Conservation (phyloP, 1,140 invertebrate species). For the Mya arenaria region DNA sequence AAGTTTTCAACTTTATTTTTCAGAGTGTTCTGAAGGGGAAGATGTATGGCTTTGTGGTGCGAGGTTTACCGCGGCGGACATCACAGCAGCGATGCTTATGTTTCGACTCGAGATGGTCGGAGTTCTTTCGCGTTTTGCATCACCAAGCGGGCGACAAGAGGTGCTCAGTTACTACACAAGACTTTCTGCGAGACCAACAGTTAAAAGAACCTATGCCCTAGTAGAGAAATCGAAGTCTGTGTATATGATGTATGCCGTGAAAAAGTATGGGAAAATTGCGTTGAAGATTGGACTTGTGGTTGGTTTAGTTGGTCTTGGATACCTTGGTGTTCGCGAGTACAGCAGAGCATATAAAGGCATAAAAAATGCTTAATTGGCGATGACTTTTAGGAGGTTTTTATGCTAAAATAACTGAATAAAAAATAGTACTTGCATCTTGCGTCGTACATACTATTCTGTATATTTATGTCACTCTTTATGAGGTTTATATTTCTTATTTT, state of each 20-base stretch:
- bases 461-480: no score
- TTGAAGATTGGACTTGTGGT: background rate
- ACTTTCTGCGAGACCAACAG: background rate
- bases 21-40: background rate
- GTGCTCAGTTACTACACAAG: conserved; percentile 16
- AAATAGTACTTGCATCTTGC: no score
- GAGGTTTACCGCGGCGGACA: conserved; percentile 12
- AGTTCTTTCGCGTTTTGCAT: background rate
- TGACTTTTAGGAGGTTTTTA: no score
- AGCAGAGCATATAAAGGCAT: conserved; percentile 11
- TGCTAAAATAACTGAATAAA: no score
- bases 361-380: no score
- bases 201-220: background rate
- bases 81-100: conserved; percentile 9
- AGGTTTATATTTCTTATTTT: no score
- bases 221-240: background rate
- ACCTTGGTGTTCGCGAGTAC: background rate
- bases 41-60: background rate
- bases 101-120: background rate
- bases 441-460: no score
- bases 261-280: background rate
- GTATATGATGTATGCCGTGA: background rate
- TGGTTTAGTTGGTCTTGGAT: background rate
- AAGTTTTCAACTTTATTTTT: no score
- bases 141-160: background rate